These are phyloP conservation scores for Paralinhomoeus sp. DNA, from an alignment of 2,888 invertebrate genomes.

Conservation along the genomic window DNA sequence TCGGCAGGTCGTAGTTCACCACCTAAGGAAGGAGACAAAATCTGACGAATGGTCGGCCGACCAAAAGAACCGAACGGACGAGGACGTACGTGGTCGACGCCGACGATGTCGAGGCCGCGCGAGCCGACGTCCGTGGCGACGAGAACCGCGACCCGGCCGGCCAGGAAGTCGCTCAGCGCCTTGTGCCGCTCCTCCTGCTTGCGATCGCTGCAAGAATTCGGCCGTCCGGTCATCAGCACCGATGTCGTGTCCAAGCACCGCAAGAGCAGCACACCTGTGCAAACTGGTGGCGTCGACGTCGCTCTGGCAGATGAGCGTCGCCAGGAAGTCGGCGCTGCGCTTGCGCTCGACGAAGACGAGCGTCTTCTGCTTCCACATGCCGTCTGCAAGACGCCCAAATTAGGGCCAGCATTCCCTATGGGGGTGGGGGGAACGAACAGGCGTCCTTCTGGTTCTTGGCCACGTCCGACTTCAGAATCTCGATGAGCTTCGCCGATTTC, in stretches of 20 bases:
- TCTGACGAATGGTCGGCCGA: neutral
- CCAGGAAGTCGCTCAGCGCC: slow-evolving; percentile 52
- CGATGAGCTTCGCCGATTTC: slow-evolving; percentile 49
- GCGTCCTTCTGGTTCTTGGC: slow-evolving; percentile 5
- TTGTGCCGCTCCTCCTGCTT: slow-evolving; percentile 46
- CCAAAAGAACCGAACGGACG: neutral
- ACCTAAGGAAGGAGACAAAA: slow-evolving; percentile 11
- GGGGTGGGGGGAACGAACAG: too few relatives aligned
- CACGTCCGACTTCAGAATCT: slow-evolving; percentile 35
- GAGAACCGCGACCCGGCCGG: slow-evolving; percentile 36
- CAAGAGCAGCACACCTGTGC: slow-evolving; percentile 34
- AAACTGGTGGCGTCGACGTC: slow-evolving; percentile 44
- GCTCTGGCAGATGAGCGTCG: slow-evolving; percentile 53
- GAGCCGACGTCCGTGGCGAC: slow-evolving; percentile 88
- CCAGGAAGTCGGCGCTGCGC: slow-evolving; percentile 66
- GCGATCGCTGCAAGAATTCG: slow-evolving; percentile 32
- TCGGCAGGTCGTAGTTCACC: slow-evolving; percentile 32
- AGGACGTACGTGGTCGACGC: slow-evolving; percentile 27
- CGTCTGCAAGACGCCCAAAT: slow-evolving; percentile 2
- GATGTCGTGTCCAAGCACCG: too few relatives aligned
- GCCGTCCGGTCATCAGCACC: too few relatives aligned
- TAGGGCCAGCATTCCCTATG: too few relatives aligned
- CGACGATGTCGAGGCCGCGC: slow-evolving; percentile 37
- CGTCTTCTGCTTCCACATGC: slow-evolving; percentile 12
- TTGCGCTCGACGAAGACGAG: slow-evolving; percentile 78